phyloP scores from a whole-genome alignment of 2,888 invertebrate genomes.

The Dorcus parallelipipedus region DNA sequence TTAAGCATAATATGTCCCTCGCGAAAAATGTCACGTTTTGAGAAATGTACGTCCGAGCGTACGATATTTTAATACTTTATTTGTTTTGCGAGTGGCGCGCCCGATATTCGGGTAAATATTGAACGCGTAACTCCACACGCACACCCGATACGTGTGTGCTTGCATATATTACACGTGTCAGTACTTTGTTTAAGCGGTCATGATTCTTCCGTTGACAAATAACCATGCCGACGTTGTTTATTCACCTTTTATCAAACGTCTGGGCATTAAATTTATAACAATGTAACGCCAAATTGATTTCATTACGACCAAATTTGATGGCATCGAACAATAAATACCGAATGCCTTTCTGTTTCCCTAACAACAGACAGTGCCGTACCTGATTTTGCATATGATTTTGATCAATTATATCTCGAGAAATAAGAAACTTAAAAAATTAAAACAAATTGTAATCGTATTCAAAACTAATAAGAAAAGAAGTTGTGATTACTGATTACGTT shows the following conservation, averaged over 20 bases:
- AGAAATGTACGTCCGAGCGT: not conserved
- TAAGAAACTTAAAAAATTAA: too few species aligned
- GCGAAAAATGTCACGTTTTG: slow-evolving; percentile 4
- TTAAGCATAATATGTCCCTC: not conserved
- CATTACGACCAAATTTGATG: too few species aligned
- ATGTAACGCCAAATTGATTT: too few species aligned
- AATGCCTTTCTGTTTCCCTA: too few species aligned
- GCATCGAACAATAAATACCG: too few species aligned
- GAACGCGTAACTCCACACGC: slow-evolving; percentile 38
- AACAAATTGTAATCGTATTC: too few species aligned
- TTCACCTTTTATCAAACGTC: slow-evolving; percentile 25
- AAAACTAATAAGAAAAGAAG: too few species aligned
- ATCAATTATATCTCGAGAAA: too few species aligned
- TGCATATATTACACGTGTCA: slow-evolving; percentile 44
- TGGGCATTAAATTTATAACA: too few species aligned
- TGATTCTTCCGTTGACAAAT: slow-evolving; percentile 42
- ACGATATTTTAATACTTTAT: slow-evolving; percentile 24
- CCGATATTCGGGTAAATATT: slow-evolving; percentile 38
- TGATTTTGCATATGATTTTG: too few species aligned
- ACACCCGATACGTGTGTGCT: slow-evolving; percentile 40
- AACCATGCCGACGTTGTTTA: slow-evolving; percentile 25
- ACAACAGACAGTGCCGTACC: too few species aligned
- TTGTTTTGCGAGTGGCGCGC: slow-evolving; percentile 18
- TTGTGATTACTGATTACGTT: too few species aligned
- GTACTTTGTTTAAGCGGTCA: slow-evolving; percentile 43